Base-by-base conservation (phyloP, 2,113 vertebrate species). In the Oophaga pumilio region DNA sequence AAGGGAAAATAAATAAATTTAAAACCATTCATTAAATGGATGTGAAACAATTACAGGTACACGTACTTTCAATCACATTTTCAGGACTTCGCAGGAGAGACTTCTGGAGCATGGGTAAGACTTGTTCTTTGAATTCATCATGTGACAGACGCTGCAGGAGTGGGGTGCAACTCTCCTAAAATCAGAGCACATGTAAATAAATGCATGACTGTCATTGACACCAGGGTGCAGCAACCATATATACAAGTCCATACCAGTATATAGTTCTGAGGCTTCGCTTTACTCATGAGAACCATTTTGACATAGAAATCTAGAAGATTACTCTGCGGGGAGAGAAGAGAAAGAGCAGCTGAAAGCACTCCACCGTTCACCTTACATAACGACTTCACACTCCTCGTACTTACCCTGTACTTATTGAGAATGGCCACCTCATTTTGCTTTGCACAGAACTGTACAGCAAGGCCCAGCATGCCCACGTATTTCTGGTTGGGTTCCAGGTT, bases 231-330 rank as follows among this genome's bases (percentile, higher is more conserved):
- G 88, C 74, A 88, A 20, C 68, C 2, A 49, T 0, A 28, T 64
- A 53, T 8, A 53, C n/a, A 13, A 17, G 18, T 0, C 0, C 9
- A 96, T 92, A 97, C 97, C 96, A 99, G 87, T 50, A 99, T 90
- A 0, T 98, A 96, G 89, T 96, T 97, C 24, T 94, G 96, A 53
- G 97, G 97, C 89, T 96, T 97, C 0, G 93, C 95, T 93, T 98
- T 99, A 94, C 97, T 98, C 96, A 97, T 96, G n/a, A 99, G 93
- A 68, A 99, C 94, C 1, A 96, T 96, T 93, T 99, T 99, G 89
- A 97, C 76, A n/a, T 99, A 99, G 89, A 99, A 96, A 83, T 98
- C 98, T 92, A 99, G 90, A 33, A 98, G 90, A 62, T 95, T 91
- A 18, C 93, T 94, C 98, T 99, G 89, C 64, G 59, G 89, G 86